phyloP scores from a whole-genome alignment of 2,888 invertebrate genomes.

The Eledona agricola region DNA sequence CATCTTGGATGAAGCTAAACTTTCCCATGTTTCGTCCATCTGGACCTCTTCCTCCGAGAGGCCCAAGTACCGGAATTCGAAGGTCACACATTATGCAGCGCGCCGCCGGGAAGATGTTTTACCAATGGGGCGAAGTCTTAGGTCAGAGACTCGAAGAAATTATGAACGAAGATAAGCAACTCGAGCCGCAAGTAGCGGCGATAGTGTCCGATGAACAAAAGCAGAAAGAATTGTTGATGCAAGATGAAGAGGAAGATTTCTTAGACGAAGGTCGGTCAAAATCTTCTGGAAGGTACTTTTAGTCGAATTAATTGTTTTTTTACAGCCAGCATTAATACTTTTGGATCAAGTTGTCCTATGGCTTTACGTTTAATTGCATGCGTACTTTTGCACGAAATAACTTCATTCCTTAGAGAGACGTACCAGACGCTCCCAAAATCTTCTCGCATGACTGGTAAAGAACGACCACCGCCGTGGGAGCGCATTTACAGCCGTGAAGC shows the following conservation, averaged over 20 bases:
- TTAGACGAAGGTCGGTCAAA: constrained; percentile 97
- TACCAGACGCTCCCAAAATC: constrained; percentile 85
- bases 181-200: constrained; percentile 72
- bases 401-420: constrained; percentile 95
- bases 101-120: constrained; percentile 95
- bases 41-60: constrained; percentile 67
- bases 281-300: constrained; percentile 29
- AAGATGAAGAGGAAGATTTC: constrained; percentile 97
- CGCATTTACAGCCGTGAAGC: constrained; percentile 82
- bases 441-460: constrained; percentile 69
- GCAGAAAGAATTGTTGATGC: constrained; percentile 79
- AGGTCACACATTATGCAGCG: constrained; percentile 80
- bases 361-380: constrained; percentile 93
- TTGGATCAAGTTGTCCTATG: constrained; percentile 86
- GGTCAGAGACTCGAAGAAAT: constrained; percentile 92
- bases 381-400: constrained; percentile 94
- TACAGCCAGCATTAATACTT: constrained; percentile 64
- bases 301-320: constrained; percentile 22
- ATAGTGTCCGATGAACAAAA: constrained; percentile 79
- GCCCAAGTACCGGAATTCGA: constrained; percentile 58
- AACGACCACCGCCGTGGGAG: constrained; percentile 84
- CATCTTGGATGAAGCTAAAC: constrained; percentile 95
- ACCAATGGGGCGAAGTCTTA: constrained; percentile 94
- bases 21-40: constrained; percentile 78
- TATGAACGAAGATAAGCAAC: constrained; percentile 80